Conservation (phyloP, 2,113 vertebrate genomes). For the Pelvicachromis taeniatus region DNA sequence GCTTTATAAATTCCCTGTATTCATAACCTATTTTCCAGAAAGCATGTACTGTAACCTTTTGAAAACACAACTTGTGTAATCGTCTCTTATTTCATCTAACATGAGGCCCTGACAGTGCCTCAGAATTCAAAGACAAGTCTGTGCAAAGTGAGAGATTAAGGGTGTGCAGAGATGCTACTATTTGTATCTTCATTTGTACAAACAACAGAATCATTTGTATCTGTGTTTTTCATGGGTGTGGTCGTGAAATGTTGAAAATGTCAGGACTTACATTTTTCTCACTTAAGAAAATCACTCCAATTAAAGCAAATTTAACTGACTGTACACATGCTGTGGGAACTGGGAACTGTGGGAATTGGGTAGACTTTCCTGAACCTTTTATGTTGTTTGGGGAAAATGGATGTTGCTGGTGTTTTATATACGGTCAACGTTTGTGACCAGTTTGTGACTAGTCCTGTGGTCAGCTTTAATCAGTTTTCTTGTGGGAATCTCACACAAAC, state of each 20-base stretch:
- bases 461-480: background rate
- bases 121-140: slow-evolving; percentile 43
- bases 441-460: background rate
- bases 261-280: background rate
- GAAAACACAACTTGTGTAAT: slow-evolving; percentile 62
- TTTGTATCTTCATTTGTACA: slow-evolving; percentile 43
- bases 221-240: background rate
- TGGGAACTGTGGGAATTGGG: background rate
- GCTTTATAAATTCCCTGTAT: slow-evolving; percentile 51
- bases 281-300: too few relatives aligned
- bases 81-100: slow-evolving; percentile 66
- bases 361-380: background rate
- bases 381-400: background rate
- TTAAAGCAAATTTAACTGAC: background rate
- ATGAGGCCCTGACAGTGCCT: slow-evolving; percentile 53
- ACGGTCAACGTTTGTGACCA: background rate
- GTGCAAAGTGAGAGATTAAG: slow-evolving; percentile 36
- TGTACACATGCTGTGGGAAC: background rate
- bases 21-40: slow-evolving; percentile 60
- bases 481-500: background rate
- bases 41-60: slow-evolving; percentile 50
- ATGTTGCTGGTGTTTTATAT: background rate
- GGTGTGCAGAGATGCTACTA: background rate
- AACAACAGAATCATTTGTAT: slow-evolving; percentile 19
- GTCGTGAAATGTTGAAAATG: background rate